Evolutionary conservation across 2,888 invertebrate genomes (phyloP).

Genomic region (Thymelicus lineola): DNA sequence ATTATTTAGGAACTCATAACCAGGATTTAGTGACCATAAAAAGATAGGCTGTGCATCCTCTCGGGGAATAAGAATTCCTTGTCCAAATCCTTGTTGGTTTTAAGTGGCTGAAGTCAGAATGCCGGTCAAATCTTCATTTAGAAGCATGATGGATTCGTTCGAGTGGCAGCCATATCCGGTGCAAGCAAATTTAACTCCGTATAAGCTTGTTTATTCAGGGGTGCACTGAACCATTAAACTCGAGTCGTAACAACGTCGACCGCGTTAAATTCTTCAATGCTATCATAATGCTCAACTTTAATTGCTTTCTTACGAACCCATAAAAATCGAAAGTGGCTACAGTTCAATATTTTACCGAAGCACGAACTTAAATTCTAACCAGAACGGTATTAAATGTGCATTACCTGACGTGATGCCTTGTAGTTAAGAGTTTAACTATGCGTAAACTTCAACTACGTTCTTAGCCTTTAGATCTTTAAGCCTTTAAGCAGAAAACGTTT

Average conservation of each 20-base stretch:
- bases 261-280: slow-evolving; percentile 82
- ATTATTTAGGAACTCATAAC: slow-evolving; percentile 83
- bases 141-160: slow-evolving; percentile 73
- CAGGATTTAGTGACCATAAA: slow-evolving; percentile 80
- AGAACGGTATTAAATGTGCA: slow-evolving; percentile 53
- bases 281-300: slow-evolving; percentile 80
- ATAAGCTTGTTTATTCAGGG: slow-evolving; percentile 82
- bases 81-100: slow-evolving; percentile 55
- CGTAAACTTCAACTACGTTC: slow-evolving; percentile 7
- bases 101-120: slow-evolving; percentile 58
- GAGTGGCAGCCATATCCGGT: slow-evolving; percentile 82
- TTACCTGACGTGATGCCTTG: background rate
- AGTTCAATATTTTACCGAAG: slow-evolving; percentile 68
- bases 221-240: slow-evolving; percentile 82
- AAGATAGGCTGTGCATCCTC: slow-evolving; percentile 65
- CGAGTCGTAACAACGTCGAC: slow-evolving; percentile 74
- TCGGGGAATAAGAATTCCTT: slow-evolving; percentile 55
- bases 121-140: slow-evolving; percentile 69
- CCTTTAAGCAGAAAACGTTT: slow-evolving; percentile 50
- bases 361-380: slow-evolving; percentile 64
- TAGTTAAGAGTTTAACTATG: slow-evolving; percentile 13
- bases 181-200: slow-evolving; percentile 80
- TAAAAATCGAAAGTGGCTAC: slow-evolving; percentile 75
- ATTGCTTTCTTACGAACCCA: slow-evolving; percentile 80
- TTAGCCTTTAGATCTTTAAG: slow-evolving; percentile 12